phyloP scores from a whole-genome alignment of 2,113 vertebrate species.

The Corythaixoides concolor region DNA sequence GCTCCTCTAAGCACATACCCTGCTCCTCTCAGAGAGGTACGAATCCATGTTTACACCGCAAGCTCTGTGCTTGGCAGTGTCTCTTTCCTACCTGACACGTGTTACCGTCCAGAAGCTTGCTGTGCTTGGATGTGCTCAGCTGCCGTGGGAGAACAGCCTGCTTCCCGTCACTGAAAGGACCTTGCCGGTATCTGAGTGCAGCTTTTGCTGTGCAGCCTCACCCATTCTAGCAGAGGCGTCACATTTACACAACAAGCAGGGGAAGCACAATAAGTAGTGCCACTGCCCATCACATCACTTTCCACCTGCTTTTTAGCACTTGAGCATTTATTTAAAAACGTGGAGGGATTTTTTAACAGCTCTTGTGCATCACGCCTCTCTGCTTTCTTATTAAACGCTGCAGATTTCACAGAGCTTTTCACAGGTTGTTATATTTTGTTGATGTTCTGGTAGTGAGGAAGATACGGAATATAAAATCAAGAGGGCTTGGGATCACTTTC shows the following conservation, averaged over 20 bases:
- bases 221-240: background rate
- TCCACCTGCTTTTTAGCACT: background rate
- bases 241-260: background rate
- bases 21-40: background rate
- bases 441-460: background rate
- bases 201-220: background rate
- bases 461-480: background rate
- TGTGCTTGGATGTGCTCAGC: background rate
- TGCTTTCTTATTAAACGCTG: background rate
- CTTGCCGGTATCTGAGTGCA: too few relatives aligned
- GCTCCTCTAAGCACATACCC: background rate
- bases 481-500: background rate
- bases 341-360: background rate
- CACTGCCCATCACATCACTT: background rate
- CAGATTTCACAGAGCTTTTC: background rate
- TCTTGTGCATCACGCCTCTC: background rate
- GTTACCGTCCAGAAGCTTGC: background rate
- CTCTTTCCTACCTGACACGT: rapidly evolving
- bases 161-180: rapidly evolving
- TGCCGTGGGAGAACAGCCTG: rapidly evolving
- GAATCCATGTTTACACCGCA: background rate
- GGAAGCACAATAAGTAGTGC: background rate
- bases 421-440: background rate
- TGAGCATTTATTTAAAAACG: background rate
- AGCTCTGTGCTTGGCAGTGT: background rate